Conservation (phyloP, 2,797 vertebrate species). For the Pteropus rufus region DNA sequence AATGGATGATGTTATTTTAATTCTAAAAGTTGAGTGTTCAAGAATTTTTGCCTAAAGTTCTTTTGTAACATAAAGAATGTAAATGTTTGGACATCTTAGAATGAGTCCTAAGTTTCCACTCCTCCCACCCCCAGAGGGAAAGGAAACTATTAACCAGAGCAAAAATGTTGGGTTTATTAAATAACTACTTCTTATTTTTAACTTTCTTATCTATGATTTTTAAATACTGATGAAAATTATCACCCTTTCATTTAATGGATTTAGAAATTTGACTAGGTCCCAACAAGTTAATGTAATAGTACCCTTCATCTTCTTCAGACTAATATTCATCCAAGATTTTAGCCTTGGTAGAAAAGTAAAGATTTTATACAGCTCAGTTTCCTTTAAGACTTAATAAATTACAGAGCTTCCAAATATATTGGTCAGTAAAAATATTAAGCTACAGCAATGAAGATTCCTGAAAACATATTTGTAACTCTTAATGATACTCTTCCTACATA, state of each 20-base stretch:
- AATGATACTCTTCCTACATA: neutral
- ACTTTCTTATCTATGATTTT: neutral
- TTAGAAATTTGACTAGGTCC: neutral
- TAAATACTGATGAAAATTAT: neutral
- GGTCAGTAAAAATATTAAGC: neutral
- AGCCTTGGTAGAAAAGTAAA: neutral
- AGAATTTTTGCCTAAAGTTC: neutral
- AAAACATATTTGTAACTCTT: neutral
- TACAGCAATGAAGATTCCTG: neutral
- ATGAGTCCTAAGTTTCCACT: neutral
- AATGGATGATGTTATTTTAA: constrained; percentile 28
- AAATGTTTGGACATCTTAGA: constrained; percentile 9
- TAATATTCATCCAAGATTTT: neutral
- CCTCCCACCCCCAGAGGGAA: neutral
- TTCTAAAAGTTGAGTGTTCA: neutral
- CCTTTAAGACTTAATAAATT: neutral
- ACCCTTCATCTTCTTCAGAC: neutral
- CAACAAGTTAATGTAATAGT: neutral
- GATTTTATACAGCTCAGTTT: neutral
- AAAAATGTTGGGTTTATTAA: neutral
- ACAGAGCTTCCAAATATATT: neutral
- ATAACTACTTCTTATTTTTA: neutral
- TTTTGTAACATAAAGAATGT: neutral
- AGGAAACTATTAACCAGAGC: neutral
- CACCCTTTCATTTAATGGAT: neutral